A percentile compares a stretch with the other conserved stretches of the same genome.
Evolutionary conservation across 2,797 vertebrate species (phyloP).

Genomic region (Sebastiscus tertius): DNA sequence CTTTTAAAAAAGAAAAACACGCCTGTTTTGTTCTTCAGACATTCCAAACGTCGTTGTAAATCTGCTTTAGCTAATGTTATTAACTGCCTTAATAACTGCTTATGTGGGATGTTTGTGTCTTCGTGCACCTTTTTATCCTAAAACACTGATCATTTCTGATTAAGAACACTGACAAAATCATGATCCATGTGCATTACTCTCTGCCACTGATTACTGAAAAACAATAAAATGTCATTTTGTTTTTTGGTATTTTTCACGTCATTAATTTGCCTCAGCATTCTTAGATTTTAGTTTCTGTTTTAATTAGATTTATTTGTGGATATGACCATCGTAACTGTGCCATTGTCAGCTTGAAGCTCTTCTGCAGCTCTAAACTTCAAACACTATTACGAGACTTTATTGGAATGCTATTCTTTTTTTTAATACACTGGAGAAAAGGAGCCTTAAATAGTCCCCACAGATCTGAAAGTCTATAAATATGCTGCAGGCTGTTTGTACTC

Average conservation of each 20-base stretch:
- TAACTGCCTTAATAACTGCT: slow-evolving; percentile 35
- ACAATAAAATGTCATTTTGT: slow-evolving; percentile 33
- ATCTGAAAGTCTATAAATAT: background rate
- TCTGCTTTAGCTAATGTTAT: background rate
- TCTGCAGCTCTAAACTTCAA: background rate
- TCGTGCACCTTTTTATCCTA: background rate
- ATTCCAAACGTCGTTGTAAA: slow-evolving; percentile 1
- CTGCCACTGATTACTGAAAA: background rate
- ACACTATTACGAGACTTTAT: background rate
- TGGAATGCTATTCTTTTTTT: background rate
- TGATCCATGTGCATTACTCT: background rate
- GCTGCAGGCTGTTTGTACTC: background rate
- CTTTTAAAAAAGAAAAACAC: background rate
- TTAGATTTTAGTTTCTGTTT: background rate
- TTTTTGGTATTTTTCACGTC: background rate
- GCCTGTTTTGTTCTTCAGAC: background rate
- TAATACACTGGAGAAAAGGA: background rate
- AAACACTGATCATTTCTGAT: background rate
- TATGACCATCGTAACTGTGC: too few species aligned
- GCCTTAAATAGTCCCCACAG: background rate
- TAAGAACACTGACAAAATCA: background rate
- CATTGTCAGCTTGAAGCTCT: background rate
- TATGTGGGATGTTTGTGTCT: background rate
- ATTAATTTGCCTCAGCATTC: background rate
- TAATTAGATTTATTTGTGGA: background rate